Conservation (phyloP, 2,888 invertebrate species). For the Amiota communis region DNA sequence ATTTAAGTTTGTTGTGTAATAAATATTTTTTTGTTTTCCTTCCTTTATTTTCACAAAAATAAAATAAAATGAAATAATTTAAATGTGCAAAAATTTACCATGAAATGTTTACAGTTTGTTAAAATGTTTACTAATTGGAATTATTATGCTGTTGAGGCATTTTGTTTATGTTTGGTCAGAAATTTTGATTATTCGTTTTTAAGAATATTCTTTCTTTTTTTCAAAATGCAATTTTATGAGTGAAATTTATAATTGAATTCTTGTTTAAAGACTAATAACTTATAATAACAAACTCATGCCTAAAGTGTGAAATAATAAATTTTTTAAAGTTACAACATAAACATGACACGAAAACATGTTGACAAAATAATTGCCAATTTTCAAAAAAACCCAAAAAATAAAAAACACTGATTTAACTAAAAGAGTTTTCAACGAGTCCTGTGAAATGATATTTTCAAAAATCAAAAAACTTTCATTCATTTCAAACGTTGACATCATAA, state of each 20-base stretch:
- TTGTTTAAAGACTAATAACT: too few relatives aligned
- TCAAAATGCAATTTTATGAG: too few relatives aligned
- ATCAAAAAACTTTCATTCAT: slow-evolving; percentile 5
- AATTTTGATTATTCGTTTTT: background rate
- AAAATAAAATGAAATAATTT: background rate
- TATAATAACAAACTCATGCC: too few relatives aligned
- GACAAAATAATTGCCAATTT: slow-evolving; percentile 17
- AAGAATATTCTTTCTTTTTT: slow-evolving; percentile 17
- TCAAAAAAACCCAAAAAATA: slow-evolving; percentile 2
- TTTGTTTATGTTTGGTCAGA: slow-evolving; percentile 30
- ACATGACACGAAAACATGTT: slow-evolving; percentile 3
- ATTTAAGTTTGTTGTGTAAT: slow-evolving; percentile 22
- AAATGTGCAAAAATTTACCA: background rate
- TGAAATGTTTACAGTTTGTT: slow-evolving; percentile 22
- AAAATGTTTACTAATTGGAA: slow-evolving; percentile 48
- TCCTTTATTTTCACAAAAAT: slow-evolving; percentile 2
- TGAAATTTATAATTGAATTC: too few relatives aligned
- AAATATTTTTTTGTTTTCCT: background rate
- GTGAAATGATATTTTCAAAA: background rate
- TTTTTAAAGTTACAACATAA: too few relatives aligned
- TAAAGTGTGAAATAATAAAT: too few relatives aligned
- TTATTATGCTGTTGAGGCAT: slow-evolving; percentile 34
- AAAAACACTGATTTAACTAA: background rate
- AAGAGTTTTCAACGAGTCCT: background rate
- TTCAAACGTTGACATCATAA: background rate